Evolutionary conservation across 1,140 invertebrate species (phyloP).

Genomic region (Tetranychus urticae): DNA sequence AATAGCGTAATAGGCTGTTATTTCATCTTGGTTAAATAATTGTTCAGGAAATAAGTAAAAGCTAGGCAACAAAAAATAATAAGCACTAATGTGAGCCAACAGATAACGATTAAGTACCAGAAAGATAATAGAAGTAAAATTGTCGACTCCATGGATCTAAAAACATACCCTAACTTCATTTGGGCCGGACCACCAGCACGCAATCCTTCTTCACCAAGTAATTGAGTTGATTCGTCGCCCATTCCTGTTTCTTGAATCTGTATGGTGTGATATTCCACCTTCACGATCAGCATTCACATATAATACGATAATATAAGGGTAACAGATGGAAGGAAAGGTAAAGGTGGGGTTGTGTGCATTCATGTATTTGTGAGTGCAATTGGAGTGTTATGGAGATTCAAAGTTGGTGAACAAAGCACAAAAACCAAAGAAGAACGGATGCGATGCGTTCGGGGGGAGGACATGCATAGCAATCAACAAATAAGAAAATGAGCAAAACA

Average conservation of each 20-base stretch:
- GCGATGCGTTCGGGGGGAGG: no score
- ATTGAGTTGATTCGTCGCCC: conserved; percentile 73
- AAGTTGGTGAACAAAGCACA: no score
- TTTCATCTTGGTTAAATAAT: background rate
- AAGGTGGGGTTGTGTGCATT: background rate
- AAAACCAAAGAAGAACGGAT: no score
- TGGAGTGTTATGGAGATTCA: no score
- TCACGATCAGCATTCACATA: background rate
- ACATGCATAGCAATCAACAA: no score
- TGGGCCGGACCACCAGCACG: conserved; percentile 59
- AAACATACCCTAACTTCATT: conserved; percentile 64
- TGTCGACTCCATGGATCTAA: no score
- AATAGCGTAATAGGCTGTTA: background rate
- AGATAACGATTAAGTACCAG: no score
- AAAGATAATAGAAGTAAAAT: no score
- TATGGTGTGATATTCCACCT: conserved; percentile 6
- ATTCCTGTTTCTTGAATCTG: conserved; percentile 24
- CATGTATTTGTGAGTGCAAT: no score
- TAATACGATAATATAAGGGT: background rate
- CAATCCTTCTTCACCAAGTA: conserved; percentile 76
- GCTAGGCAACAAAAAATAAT: no score
- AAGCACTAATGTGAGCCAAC: no score
- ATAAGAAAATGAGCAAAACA: no score
- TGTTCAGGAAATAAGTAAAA: background rate
- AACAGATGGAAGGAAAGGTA: background rate